phyloP scores from a whole-genome alignment of 2,797 vertebrate genomes.

The Vireo griseus region DNA sequence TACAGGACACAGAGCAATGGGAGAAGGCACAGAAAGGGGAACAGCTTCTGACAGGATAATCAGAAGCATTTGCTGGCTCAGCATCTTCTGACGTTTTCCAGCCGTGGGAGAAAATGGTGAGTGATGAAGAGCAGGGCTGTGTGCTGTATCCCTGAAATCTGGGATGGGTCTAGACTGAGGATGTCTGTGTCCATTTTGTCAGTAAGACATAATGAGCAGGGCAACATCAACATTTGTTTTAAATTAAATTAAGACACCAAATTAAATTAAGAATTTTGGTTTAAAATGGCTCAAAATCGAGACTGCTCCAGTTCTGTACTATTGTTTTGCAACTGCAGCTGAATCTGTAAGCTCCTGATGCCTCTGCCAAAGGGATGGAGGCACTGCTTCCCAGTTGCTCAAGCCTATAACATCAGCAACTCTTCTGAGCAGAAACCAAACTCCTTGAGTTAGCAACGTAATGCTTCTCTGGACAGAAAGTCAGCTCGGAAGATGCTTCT shows the following conservation, averaged over 20 bases:
- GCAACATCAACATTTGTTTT: neutral
- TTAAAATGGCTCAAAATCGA: neutral
- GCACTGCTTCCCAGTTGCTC: neutral
- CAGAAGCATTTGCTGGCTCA: neutral
- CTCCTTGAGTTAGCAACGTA: neutral
- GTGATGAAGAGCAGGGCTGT: neutral
- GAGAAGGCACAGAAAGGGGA: neutral
- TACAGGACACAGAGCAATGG: neutral
- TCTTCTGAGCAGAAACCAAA: neutral
- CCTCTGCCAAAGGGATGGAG: neutral
- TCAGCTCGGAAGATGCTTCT: neutral
- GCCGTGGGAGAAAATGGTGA: neutral
- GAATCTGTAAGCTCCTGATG: neutral
- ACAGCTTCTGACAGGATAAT: neutral
- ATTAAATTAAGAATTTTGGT: neutral
- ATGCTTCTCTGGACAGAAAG: neutral
- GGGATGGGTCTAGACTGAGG: neutral
- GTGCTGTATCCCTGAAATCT: neutral
- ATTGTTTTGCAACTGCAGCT: neutral
- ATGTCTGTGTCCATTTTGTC: neutral
- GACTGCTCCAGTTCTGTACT: neutral
- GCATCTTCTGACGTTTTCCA: neutral
- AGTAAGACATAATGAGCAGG: neutral
- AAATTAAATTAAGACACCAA: neutral
- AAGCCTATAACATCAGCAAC: neutral